These are phyloP conservation scores for Xenopus petersii DNA, from an alignment of 2,797 vertebrate genomes.

Conservation along the genomic window DNA sequence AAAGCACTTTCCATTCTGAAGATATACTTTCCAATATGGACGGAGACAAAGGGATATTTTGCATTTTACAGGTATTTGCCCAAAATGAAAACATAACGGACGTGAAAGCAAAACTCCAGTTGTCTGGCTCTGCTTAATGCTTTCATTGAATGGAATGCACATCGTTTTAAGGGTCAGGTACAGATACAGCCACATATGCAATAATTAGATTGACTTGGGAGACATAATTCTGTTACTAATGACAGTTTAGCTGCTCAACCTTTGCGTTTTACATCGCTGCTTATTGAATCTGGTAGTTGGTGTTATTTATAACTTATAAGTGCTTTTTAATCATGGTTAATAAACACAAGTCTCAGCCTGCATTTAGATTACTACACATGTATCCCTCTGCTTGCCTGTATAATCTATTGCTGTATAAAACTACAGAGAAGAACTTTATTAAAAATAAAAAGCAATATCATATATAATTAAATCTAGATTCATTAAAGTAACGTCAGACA, in stretches of 20 bases:
- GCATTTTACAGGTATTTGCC: background rate
- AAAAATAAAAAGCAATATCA: too few species aligned
- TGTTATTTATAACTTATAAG: background rate
- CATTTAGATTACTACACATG: background rate
- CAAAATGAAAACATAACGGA: constrained; percentile 12
- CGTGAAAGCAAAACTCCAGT: constrained; percentile 7
- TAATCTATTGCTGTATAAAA: too few species aligned
- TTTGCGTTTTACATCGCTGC: constrained; percentile 1
- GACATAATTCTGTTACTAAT: background rate
- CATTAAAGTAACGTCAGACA: too few species aligned
- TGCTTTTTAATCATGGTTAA: constrained; percentile 14
- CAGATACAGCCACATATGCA: constrained; percentile 39
- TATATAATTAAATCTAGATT: too few species aligned
- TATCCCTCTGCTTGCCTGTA: background rate
- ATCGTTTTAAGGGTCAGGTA: constrained; percentile 39
- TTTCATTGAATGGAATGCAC: constrained; percentile 43
- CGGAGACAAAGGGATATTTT: background rate
- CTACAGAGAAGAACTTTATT: too few species aligned
- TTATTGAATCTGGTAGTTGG: constrained; percentile 5
- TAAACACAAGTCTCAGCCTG: background rate
- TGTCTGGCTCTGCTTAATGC: constrained; percentile 19
- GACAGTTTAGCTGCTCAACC: constrained; percentile 9
- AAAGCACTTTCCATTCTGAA: constrained; percentile 14
- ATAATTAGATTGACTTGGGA: constrained; percentile 48
- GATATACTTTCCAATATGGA: background rate